Evolutionary conservation across 2,888 invertebrate genomes (phyloP), one percentile per base, ranked within the genome.

Genomic region (Ormyrus pomaceus): DNA sequence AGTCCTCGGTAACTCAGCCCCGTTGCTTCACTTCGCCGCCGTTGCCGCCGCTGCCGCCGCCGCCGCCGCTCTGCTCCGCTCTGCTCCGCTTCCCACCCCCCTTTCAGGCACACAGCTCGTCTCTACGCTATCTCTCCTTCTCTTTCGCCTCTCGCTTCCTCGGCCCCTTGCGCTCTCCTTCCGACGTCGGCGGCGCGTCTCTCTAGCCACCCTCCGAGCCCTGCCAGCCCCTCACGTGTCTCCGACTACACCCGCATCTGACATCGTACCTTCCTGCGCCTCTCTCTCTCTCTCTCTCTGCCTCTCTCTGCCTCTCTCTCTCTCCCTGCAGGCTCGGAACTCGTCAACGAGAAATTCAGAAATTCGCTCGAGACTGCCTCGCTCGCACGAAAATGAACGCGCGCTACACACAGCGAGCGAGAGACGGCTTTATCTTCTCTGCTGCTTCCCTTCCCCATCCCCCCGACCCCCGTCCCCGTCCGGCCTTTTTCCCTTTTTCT

Each of bases 1-100:
- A 87, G 87, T 87, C 87, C 87, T 87, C 87, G 85, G 88, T 86
- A 87, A 86, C 87, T 88, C 88, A 88, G 86, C 87, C 87, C 82
- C 82, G 82, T 34, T 34, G 34, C 82, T 74, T 81, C 76, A 68
- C 68, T 74, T 81, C 80, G 77, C 81, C 81, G 59, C 78, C 34
- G 34, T 34, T 34, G 34, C 34, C 34, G 34, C 34, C 34, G 34
- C 34, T n/a, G 34, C 34, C 19, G 19, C 19, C 19, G 19, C 19
- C 34, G 34, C 34, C 34, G 34, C 34, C 34, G 34, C 34, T 34
- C 34, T 34, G 34, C 34, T 64, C 46, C 71, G 45, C 73, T 11
- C 62, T 56, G 19, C 45, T 11, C 64, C 59, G 48, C 55, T 76
- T 73, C 56, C 73, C 34, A 34, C 56, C 80, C 70, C 79, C 74